Percentiles rank a stretch among this genome's conserved stretches.
Evolutionary conservation across 2,888 invertebrate species (phyloP).

Genomic region (Celastrina argiolus): DNA sequence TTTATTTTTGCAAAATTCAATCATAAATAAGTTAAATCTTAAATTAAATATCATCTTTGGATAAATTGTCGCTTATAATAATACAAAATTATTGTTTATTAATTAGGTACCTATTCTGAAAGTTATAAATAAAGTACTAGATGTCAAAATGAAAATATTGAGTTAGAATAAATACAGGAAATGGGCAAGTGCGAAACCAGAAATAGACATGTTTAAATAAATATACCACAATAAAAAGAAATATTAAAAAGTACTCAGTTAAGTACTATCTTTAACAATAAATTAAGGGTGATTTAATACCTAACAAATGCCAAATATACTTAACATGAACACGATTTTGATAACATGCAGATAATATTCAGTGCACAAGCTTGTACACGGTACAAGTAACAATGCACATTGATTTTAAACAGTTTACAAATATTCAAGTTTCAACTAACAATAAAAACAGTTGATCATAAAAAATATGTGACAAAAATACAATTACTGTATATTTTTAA

Average conservation of each 20-base stretch:
- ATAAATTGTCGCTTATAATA: background rate
- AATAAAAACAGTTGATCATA: background rate
- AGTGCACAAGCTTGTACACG: background rate
- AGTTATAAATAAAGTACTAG: conserved; percentile 9
- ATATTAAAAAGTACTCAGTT: too few relatives aligned
- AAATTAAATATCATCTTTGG: background rate
- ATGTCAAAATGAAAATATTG: background rate
- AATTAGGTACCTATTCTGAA: background rate
- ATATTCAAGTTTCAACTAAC: background rate
- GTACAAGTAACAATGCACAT: too few relatives aligned
- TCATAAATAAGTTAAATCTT: background rate
- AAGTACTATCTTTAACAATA: too few relatives aligned
- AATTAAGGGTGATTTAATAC: too few relatives aligned
- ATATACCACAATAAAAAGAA: background rate
- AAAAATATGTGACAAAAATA: background rate
- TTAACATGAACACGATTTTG: background rate
- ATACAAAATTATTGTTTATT: background rate
- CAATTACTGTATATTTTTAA: background rate
- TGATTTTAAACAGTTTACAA: background rate
- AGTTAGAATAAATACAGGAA: background rate
- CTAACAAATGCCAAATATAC: background rate
- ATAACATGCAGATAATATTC: background rate
- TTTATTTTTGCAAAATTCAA: conserved; percentile 6
- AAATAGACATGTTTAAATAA: background rate
- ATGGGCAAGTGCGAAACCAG: background rate